phyloP scores from a whole-genome alignment of 2,888 invertebrate species.

The Cantharis nigra region DNA sequence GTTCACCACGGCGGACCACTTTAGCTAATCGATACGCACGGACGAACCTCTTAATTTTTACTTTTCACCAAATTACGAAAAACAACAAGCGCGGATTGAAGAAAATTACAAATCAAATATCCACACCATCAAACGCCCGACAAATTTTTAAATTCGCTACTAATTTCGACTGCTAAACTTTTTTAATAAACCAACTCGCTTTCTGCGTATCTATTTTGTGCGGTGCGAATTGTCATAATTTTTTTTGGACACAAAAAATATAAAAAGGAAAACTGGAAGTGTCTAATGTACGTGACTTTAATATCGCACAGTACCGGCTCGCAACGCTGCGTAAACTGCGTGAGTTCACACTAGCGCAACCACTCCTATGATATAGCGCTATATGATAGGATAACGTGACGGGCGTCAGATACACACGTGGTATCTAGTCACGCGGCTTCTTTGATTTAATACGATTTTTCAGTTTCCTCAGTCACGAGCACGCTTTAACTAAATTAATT shows the following conservation, averaged over 20 bases:
- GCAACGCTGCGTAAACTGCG: conserved; percentile 18
- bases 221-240: not conserved
- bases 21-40: conserved; percentile 30
- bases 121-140: not conserved
- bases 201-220: not conserved
- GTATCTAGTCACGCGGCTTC: conserved; percentile 39
- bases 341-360: conserved; percentile 26
- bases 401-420: conserved; percentile 35
- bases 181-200: not conserved
- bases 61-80: conserved; percentile 11
- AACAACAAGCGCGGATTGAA: not conserved
- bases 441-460: not conserved
- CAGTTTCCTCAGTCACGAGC: not conserved
- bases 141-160: not conserved
- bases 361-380: conserved; percentile 43
- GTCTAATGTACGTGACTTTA: conserved; percentile 10
- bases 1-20: conserved; percentile 7
- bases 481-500: not conserved
- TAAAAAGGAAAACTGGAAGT: conserved; percentile 9
- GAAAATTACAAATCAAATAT: not conserved
- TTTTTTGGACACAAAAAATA: not conserved
- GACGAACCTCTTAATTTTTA: conserved; percentile 25
- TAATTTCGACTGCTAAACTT: not conserved
- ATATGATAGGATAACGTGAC: conserved; percentile 27
- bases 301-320: not conserved